Conservation (phyloP, 2,113 vertebrate species). For the Platichthys stellatus region DNA sequence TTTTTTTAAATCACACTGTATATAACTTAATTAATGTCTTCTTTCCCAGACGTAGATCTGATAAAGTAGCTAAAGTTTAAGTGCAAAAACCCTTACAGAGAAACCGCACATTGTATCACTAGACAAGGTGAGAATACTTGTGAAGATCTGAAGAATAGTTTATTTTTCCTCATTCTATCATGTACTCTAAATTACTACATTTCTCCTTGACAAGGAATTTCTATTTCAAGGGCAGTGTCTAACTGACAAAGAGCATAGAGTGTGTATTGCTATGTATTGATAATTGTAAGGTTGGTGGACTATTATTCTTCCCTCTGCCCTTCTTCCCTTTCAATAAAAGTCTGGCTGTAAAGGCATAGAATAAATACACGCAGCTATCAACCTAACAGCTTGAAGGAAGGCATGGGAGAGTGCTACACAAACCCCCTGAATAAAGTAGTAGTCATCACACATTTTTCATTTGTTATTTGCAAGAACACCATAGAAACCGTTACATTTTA, state of each 20-base stretch:
- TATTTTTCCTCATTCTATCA: not conserved
- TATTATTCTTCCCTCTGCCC: not conserved
- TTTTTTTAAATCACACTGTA: conserved; percentile 40
- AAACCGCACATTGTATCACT: conserved; percentile 24
- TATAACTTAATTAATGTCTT: conserved; percentile 31
- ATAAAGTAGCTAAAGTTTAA: conserved; percentile 43
- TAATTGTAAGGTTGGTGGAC: conserved; percentile 1
- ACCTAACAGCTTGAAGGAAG: not conserved
- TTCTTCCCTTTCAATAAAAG: conserved; percentile 14
- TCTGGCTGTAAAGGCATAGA: conserved; percentile 1
- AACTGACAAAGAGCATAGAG: not conserved
- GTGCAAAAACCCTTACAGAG: not conserved
- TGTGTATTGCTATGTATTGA: not conserved
- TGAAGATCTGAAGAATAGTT: not conserved
- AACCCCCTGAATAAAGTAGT: not conserved
- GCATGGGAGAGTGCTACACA: not conserved
- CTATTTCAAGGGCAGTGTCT: not conserved
- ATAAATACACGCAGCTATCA: conserved; percentile 12
- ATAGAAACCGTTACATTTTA: not conserved
- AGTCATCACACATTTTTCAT: not conserved
- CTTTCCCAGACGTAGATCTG: conserved; percentile 32
- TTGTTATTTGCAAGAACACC: not conserved
- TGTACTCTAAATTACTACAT: conserved; percentile 25
- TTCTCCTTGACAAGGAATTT: not conserved
- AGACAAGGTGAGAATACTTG: conserved; percentile 1